A percentile compares a stretch with the other conserved stretches of the same genome.
These are phyloP conservation scores for Oncorhynchus clarkii DNA, from an alignment of 2,113 vertebrate genomes.

Conservation along the genomic window DNA sequence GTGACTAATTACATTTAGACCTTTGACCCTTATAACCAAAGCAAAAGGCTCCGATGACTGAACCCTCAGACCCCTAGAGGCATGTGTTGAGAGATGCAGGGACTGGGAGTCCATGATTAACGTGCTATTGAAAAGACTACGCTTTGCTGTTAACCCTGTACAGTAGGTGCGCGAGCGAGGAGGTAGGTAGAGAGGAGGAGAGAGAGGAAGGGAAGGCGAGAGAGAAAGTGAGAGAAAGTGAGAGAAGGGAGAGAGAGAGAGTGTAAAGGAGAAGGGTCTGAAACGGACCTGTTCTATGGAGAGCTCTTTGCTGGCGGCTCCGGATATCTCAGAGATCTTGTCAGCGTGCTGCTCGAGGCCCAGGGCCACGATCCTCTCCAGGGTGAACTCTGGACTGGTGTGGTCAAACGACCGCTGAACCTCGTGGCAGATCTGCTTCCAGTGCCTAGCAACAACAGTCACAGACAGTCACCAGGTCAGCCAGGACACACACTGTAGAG, in stretches of 20 bases:
- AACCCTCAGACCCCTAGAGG: constrained; percentile 28
- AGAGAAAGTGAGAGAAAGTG: neutral
- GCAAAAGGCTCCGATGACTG: constrained; percentile 49
- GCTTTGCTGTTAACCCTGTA: constrained; percentile 9
- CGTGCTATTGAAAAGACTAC: constrained; percentile 43
- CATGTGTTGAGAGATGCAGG: constrained; percentile 48
- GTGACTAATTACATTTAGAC: constrained; percentile 28
- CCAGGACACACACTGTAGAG: neutral
- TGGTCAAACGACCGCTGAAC: constrained; percentile 76
- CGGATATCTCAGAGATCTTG: constrained; percentile 79
- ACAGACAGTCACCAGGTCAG: neutral
- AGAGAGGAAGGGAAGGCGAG: neutral
- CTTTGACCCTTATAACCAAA: constrained; percentile 49
- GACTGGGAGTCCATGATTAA: constrained; percentile 48
- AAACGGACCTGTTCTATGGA: constrained; percentile 82
- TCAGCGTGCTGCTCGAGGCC: constrained; percentile 78
- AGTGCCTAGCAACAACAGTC: constrained; percentile 74
- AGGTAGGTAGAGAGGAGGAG: constrained; percentile 2
- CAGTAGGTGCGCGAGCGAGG: too few relatives aligned
- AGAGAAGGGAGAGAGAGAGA: neutral
- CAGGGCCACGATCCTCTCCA: constrained; percentile 81
- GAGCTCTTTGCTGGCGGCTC: constrained; percentile 83
- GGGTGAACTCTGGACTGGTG: constrained; percentile 75
- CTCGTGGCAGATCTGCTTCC: constrained; percentile 81
- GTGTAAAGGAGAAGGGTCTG: neutral